Evolutionary conservation across 2,888 invertebrate species (phyloP), one percentile per base, ranked within the genome.

Genomic region (Orchesellides sinensis): DNA sequence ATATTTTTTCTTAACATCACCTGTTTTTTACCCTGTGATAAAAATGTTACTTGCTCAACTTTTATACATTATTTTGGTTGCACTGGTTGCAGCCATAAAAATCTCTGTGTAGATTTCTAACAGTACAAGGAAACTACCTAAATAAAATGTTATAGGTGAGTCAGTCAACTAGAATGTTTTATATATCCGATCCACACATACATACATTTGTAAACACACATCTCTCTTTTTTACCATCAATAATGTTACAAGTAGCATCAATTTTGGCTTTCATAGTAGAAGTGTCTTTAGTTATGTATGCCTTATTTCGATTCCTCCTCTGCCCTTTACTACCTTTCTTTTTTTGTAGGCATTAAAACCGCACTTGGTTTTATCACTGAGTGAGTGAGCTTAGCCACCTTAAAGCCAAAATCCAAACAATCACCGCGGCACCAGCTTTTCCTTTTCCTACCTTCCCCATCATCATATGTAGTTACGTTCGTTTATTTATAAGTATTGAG

Each of bases 331-430:
- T 52, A 17, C 23, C 8, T 14, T 49, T 21, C 56, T 45, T 56
- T 27, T 35, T 45, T 21, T 35, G 47, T 40, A 25, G 21, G 14
- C 40, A 40, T 40, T 40, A 40, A n/a, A 40, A 40, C 40, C n/a
- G n/a, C 40, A 40, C 40, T 40, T 10, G 40, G 40, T 40, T 40
- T 40, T 40, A 40, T n/a, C n/a, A n/a, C 40, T 40, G 2, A n/a
- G n/a, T n/a, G n/a, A n/a, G n/a, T n/a, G 10, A 40, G 40, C 40
- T 40, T 40, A 40, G 10, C 40, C 40, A 10, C 25, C 54, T 69
- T 49, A 23, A 66, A 74, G 45, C 59, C 63, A 54, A 77, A 77
- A 54, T 68, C 68, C 66, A 77, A 77, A 77, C 65, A 77, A 77
- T 32, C 52, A 54, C 12, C 45, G n/a, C 35, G 54, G 19, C 27